phyloP scores from a whole-genome alignment of 2,113 vertebrate species.

The Gavia stellata region DNA sequence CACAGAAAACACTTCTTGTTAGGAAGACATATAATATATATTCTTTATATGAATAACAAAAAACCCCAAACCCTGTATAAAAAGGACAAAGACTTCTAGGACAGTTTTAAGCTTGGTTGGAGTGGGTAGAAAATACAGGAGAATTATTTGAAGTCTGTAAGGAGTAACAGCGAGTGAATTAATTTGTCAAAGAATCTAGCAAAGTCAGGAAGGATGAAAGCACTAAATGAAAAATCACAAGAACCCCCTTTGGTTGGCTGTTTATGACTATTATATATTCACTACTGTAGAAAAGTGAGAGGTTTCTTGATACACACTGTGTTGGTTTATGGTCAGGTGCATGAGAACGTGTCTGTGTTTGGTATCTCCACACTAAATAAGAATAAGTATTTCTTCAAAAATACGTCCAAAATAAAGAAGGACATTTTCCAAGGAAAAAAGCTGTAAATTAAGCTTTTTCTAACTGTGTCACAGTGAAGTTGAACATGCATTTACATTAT shows the following conservation, averaged over 20 bases:
- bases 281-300: not conserved
- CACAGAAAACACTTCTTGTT: rapidly evolving
- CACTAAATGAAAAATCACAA: not conserved
- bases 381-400: not conserved
- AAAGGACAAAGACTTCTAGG: not conserved
- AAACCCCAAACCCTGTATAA: rapidly evolving
- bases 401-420: not conserved
- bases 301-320: not conserved
- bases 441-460: not conserved
- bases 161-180: not conserved
- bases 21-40: not conserved
- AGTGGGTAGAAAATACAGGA: not conserved
- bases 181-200: not conserved
- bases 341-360: not conserved
- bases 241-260: rapidly evolving
- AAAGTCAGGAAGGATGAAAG: not conserved
- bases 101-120: not conserved
- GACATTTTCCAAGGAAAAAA: not conserved
- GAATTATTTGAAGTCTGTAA: not conserved
- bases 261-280: not conserved
- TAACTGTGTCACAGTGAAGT: not conserved
- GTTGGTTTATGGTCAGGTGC: not conserved
- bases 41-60: not conserved
- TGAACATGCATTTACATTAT: not conserved
- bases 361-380: not conserved